These are phyloP conservation scores for Druon quercuslanigerum DNA, from an alignment of 1,140 invertebrate genomes.

Conservation along the genomic window DNA sequence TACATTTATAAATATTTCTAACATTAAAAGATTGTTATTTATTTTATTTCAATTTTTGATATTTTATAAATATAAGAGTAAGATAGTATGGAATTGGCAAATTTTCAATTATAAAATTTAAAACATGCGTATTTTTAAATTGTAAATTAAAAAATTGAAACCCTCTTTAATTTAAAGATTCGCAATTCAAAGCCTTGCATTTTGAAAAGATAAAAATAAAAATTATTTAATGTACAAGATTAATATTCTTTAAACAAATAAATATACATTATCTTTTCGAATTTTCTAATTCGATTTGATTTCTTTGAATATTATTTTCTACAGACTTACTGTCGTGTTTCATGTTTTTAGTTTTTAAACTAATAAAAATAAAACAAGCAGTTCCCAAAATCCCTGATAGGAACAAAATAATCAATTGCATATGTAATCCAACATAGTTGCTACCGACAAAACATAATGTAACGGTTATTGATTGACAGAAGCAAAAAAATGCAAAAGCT, in stretches of 20 bases:
- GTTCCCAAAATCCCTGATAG: constrained; percentile 86
- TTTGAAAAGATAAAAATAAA: neutral
- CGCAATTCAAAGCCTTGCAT: neutral
- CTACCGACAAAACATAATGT: constrained; percentile 94
- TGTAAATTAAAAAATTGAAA: too few species aligned
- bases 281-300: neutral
- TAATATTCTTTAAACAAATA: neutral
- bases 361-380: constrained; percentile 87
- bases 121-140: too few species aligned
- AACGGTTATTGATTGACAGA: constrained; percentile 92
- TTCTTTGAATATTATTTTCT: neutral
- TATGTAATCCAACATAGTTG: constrained; percentile 82
- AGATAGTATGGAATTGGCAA: too few species aligned
- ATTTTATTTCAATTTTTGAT: too few species aligned
- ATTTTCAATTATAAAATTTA: too few species aligned
- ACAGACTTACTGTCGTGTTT: constrained; percentile 43
- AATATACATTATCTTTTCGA: neutral
- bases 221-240: too few species aligned
- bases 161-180: too few species aligned
- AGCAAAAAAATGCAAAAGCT: constrained; percentile 97
- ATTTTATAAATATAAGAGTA: too few species aligned
- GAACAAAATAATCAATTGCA: constrained; percentile 88
- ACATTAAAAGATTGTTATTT: too few species aligned
- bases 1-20: too few species aligned
- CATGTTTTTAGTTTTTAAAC: constrained; percentile 72